These are phyloP conservation scores for Tillus elongatus DNA, from an alignment of 2,888 invertebrate genomes.

Conservation along the genomic window DNA sequence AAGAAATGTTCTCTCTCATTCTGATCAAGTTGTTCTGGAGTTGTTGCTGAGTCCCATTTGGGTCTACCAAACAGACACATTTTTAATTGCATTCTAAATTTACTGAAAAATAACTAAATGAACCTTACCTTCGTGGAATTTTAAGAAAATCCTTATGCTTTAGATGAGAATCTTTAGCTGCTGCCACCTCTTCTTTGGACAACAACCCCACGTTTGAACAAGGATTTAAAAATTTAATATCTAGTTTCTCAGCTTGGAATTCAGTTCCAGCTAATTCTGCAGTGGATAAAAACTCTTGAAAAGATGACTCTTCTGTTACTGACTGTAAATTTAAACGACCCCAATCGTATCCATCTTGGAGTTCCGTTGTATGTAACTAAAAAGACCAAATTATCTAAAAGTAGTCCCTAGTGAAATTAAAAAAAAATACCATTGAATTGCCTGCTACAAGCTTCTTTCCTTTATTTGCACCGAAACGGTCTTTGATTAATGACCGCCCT, in stretches of 20 bases:
- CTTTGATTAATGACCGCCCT: slow-evolving; percentile 71
- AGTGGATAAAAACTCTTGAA: slow-evolving; percentile 92
- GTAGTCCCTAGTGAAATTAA: slow-evolving; percentile 21
- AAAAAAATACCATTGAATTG: slow-evolving; percentile 58
- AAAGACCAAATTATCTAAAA: slow-evolving; percentile 20
- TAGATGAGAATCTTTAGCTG: slow-evolving; percentile 47
- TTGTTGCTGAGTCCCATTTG: slow-evolving; percentile 64
- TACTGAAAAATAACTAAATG: background rate
- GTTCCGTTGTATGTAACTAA: slow-evolving; percentile 75
- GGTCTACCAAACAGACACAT: slow-evolving; percentile 51
- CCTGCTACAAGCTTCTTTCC: slow-evolving; percentile 58
- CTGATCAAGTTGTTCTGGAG: slow-evolving; percentile 68
- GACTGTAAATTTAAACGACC: slow-evolving; percentile 82
- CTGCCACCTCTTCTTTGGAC: slow-evolving; percentile 48
- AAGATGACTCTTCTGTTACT: slow-evolving; percentile 90
- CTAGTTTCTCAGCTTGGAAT: slow-evolving; percentile 84
- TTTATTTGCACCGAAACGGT: slow-evolving; percentile 59
- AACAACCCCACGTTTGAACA: slow-evolving; percentile 52
- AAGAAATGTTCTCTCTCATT: slow-evolving; percentile 79
- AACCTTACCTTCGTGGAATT: slow-evolving; percentile 66
- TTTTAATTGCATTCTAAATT: background rate
- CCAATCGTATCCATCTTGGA: slow-evolving; percentile 89
- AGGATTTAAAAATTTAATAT: slow-evolving; percentile 66
- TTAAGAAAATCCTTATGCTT: slow-evolving; percentile 55
- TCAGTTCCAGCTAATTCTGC: slow-evolving; percentile 92